These are phyloP conservation scores for Drosophila triauraria DNA, from an alignment of 1,140 invertebrate species.

Conservation along the genomic window DNA sequence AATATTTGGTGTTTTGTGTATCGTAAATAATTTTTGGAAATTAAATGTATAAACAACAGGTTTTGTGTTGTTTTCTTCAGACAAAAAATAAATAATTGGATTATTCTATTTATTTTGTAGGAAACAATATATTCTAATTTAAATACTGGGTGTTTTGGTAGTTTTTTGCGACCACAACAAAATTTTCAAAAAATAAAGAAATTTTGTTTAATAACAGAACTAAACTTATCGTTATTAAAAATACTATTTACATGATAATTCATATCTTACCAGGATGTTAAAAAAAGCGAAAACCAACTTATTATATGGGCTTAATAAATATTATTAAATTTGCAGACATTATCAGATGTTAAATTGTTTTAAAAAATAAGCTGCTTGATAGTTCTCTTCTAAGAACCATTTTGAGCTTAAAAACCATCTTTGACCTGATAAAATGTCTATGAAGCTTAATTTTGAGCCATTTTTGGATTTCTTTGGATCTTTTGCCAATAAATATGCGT, in stretches of 20 bases:
- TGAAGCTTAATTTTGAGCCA: not conserved
- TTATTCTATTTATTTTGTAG: not conserved
- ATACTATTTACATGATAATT: no score
- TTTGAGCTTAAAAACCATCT: not conserved
- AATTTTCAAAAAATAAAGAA: no score
- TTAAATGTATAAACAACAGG: not conserved
- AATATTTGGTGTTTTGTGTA: constrained; percentile 8
- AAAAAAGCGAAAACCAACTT: no score
- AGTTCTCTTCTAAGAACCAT: not conserved
- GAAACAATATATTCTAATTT: not conserved
- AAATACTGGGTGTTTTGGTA: not conserved
- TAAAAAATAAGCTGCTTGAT: not conserved
- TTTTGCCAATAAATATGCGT: constrained; percentile 22
- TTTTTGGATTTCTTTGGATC: constrained; percentile 5
- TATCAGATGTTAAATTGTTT: not conserved
- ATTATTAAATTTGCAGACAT: not conserved
- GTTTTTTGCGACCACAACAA: no score
- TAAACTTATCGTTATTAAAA: no score
- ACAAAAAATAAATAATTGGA: not conserved
- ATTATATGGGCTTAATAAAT: no score
- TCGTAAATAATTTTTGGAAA: not conserved
- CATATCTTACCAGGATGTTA: no score
- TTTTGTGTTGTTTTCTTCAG: not conserved
- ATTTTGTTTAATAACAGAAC: no score
- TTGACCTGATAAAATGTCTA: not conserved